phyloP scores from a whole-genome alignment of 1,140 invertebrate species.

The Trichonephila inaurata region DNA sequence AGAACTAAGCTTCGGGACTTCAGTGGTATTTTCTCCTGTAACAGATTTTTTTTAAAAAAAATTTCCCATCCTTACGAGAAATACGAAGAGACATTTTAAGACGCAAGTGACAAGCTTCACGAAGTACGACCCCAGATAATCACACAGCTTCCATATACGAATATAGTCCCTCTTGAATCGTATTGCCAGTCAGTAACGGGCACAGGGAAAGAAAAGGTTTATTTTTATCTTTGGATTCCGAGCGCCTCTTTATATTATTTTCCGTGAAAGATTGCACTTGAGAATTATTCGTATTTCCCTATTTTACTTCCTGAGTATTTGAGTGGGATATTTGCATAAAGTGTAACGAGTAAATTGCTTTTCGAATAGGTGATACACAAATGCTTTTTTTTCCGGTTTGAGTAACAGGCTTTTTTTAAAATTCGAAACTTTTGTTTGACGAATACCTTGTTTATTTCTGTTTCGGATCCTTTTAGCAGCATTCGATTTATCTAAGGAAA shows the following conservation, averaged over 20 bases:
- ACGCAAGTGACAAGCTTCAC: neutral
- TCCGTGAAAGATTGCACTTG: neutral
- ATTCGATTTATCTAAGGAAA: too few relatives aligned
- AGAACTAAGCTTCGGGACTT: neutral
- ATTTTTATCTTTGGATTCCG: neutral
- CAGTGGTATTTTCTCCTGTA: neutral
- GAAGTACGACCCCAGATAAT: neutral
- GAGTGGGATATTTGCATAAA: neutral
- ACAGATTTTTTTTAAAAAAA: neutral
- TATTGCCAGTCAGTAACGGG: neutral
- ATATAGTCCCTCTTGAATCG: neutral
- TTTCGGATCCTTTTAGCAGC: too few relatives aligned
- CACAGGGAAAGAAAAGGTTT: neutral
- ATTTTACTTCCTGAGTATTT: neutral
- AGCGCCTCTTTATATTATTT: neutral
- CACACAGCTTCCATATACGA: neutral
- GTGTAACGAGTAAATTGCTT: neutral
- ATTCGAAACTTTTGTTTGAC: too few relatives aligned
- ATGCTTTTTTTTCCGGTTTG: too few relatives aligned
- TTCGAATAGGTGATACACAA: neutral
- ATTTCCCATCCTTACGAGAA: neutral
- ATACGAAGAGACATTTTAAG: constrained; percentile 1
- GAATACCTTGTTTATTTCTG: too few relatives aligned
- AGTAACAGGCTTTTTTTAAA: too few relatives aligned
- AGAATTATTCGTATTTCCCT: neutral